phyloP scores from a whole-genome alignment of 2,113 vertebrate genomes.

The Rhynchopsitta pachyrhyncha region DNA sequence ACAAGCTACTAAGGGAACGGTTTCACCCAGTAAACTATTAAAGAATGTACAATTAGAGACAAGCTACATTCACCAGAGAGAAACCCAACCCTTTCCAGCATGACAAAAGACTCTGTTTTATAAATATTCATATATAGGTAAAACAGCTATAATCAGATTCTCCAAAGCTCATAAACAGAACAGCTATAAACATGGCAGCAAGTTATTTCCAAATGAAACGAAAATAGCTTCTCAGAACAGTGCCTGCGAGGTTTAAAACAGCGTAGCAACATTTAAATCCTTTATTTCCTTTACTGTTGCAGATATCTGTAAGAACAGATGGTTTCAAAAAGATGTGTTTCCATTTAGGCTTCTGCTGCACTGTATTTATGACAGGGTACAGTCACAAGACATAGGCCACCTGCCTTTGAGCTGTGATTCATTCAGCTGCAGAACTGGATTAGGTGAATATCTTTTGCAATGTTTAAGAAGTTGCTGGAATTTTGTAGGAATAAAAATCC shows the following conservation, averaged over 20 bases:
- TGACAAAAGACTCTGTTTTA: background rate
- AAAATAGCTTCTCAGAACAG: background rate
- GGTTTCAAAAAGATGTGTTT: constrained; percentile 43
- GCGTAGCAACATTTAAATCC: background rate
- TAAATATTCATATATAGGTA: background rate
- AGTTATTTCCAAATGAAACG: constrained; percentile 5
- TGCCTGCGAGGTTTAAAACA: background rate
- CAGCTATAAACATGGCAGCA: background rate
- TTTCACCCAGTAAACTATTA: background rate
- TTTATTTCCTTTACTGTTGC: constrained; percentile 52
- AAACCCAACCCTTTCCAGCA: background rate
- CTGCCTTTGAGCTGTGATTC: constrained; percentile 13
- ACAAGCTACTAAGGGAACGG: background rate
- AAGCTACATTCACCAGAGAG: background rate
- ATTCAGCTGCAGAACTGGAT: background rate
- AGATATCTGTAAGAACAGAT: constrained; percentile 58
- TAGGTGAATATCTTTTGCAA: background rate
- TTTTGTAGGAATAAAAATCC: background rate
- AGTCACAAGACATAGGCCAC: constrained; percentile 51
- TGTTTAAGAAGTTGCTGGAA: background rate
- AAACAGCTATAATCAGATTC: background rate
- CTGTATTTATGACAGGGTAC: constrained; percentile 20
- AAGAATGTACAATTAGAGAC: background rate
- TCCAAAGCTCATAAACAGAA: background rate
- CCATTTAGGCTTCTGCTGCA: constrained; percentile 36